Evolutionary conservation across 1,140 invertebrate species (phyloP).

Genomic region (Thalassaphorura encarpata): DNA sequence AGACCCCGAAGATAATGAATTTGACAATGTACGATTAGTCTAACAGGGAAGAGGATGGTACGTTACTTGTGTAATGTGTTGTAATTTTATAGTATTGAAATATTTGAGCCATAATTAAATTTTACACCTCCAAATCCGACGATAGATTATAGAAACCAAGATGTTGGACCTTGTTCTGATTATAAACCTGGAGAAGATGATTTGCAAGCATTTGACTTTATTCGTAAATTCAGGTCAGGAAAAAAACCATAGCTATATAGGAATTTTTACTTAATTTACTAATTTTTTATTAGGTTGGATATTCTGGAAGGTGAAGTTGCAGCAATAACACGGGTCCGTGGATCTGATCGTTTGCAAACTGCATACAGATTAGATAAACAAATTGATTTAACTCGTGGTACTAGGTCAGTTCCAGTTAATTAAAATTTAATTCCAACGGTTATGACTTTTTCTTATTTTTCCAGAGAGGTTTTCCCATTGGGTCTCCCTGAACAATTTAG

Average conservation of each 20-base stretch:
- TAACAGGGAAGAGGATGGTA: too few species aligned
- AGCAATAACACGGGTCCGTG: conserved; percentile 56
- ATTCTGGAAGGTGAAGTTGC: conserved; percentile 47
- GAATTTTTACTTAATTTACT: too few species aligned
- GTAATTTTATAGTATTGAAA: neutral
- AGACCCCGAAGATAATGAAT: conserved; percentile 29
- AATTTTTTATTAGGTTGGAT: conserved; percentile 46
- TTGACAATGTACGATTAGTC: conserved; percentile 31
- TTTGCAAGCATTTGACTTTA: conserved; percentile 65
- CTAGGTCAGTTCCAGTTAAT: conserved; percentile 44
- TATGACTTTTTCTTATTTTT: conserved; percentile 3
- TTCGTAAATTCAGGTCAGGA: conserved; percentile 52
- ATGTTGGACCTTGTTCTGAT: conserved; percentile 51
- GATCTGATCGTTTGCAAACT: conserved; percentile 61
- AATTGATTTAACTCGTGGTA: conserved; percentile 56
- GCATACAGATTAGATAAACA: conserved; percentile 61
- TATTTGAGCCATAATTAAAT: neutral
- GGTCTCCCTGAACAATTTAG: conserved; percentile 62
- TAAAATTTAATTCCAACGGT: neutral
- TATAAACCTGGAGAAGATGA: conserved; percentile 60
- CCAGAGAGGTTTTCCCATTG: conserved; percentile 50
- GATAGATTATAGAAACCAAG: conserved; percentile 28
- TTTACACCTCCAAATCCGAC: conserved; percentile 20
- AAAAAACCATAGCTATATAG: too few species aligned
- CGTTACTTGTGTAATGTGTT: conserved; percentile 20